Conservation (phyloP, 2,888 invertebrate species). For the Lasioglossum figueresi region DNA sequence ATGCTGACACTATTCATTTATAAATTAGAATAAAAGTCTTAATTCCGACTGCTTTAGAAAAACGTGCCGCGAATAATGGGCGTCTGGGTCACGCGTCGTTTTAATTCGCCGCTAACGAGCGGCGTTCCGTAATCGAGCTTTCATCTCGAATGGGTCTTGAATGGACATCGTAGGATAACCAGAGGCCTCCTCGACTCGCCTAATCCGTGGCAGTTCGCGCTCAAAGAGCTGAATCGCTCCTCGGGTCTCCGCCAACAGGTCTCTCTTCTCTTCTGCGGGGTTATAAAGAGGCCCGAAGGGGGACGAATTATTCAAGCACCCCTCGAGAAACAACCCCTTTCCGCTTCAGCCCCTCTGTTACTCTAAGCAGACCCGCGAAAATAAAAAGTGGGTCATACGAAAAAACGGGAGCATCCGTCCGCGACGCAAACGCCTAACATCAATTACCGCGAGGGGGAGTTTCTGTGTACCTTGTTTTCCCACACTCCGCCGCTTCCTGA, state of each 20-base stretch:
- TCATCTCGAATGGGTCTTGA: not conserved
- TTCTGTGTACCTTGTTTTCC: constrained; percentile 47
- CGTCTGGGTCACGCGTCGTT: constrained; percentile 15
- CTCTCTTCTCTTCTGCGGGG: not conserved
- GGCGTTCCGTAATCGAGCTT: not conserved
- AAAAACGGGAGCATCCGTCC: constrained; percentile 48
- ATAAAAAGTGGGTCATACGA: constrained; percentile 38
- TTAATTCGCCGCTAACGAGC: constrained; percentile 32
- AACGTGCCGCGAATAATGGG: not conserved
- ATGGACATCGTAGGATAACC: not conserved
- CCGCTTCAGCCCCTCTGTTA: not conserved
- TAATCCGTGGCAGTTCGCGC: not conserved
- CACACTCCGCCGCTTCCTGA: constrained; percentile 56
- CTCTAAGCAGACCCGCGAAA: constrained; percentile 16
- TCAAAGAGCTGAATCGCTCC: constrained; percentile 5
- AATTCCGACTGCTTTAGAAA: not conserved
- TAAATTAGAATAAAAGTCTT: not conserved
- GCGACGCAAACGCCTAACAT: constrained; percentile 26
- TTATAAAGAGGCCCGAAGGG: not conserved
- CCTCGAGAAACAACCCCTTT: not conserved
- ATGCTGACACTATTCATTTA: not conserved
- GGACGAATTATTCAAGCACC: constrained; percentile 30
- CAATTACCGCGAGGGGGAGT: constrained; percentile 39
- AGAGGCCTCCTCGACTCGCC: not conserved
- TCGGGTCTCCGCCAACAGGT: constrained; percentile 4